Evolutionary conservation across 2,113 vertebrate genomes (phyloP).

Genomic region (Prunella himalayana): DNA sequence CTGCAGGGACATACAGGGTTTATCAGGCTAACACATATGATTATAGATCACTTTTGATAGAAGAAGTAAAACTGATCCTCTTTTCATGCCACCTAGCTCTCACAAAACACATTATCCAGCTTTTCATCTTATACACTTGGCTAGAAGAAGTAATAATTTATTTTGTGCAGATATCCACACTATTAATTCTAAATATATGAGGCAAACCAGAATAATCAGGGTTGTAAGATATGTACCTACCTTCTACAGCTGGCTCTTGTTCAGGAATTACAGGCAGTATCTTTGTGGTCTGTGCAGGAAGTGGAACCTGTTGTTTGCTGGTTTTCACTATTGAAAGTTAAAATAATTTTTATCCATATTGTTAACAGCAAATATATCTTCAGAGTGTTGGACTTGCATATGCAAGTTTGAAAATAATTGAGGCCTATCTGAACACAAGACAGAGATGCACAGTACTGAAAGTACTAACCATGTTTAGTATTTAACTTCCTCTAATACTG

Average conservation of each 20-base stretch:
- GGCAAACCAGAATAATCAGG: background rate
- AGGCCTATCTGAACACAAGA: background rate
- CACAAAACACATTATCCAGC: background rate
- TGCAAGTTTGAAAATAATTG: background rate
- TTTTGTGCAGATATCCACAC: background rate
- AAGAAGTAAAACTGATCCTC: conserved; percentile 27
- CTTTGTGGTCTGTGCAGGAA: background rate
- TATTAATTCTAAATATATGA: background rate
- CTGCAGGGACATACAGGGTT: background rate
- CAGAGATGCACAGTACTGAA: background rate
- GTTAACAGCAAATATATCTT: background rate
- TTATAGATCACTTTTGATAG: background rate
- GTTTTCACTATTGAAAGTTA: background rate
- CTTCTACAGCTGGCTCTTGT: background rate
- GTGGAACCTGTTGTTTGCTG: background rate
- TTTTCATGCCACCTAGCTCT: background rate
- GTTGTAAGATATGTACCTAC: background rate
- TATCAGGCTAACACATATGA: background rate
- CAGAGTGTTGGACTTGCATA: background rate
- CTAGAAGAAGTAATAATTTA: background rate
- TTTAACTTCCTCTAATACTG: background rate
- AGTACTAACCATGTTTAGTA: background rate
- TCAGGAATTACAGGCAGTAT: conserved; percentile 55
- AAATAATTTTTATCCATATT: background rate
- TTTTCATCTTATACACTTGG: background rate